Percentiles rank a stretch among this genome's conserved stretches.
phyloP scores from a whole-genome alignment of 2,797 vertebrate species.

The Falco rusticolus region DNA sequence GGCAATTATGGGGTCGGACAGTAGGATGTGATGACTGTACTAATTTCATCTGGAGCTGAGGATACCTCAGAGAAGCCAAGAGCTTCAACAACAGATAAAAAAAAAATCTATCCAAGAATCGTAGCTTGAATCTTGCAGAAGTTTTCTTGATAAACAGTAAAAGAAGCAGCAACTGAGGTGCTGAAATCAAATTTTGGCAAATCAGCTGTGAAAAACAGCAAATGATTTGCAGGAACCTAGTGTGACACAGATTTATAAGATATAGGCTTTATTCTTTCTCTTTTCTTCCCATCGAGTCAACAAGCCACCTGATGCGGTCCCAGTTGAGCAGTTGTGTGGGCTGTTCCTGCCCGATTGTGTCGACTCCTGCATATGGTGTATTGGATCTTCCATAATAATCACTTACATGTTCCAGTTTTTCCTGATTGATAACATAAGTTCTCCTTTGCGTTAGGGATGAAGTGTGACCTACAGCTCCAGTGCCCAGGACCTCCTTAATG shows the following conservation, averaged over 20 bases:
- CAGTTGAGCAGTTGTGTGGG: neutral
- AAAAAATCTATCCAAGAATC: neutral
- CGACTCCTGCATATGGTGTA: neutral
- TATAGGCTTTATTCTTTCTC: neutral
- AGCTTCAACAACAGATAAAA: neutral
- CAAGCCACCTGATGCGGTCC: neutral
- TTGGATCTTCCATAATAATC: neutral
- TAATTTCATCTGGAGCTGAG: neutral
- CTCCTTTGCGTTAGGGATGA: neutral
- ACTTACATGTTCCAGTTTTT: neutral
- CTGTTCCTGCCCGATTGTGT: neutral
- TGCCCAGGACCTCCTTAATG: neutral
- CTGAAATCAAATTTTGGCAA: neutral
- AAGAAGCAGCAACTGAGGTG: neutral
- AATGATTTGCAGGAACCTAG: neutral
- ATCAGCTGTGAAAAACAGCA: neutral
- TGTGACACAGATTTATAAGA: neutral
- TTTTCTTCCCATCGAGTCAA: neutral
- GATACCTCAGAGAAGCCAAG: neutral
- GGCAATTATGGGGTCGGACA: neutral
- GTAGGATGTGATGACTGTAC: neutral
- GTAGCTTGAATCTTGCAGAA: neutral
- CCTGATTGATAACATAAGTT: neutral
- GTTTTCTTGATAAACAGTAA: neutral
- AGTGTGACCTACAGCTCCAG: neutral